These are phyloP conservation scores for Ectemnius lituratus DNA, from an alignment of 2,888 invertebrate genomes.

Conservation along the genomic window DNA sequence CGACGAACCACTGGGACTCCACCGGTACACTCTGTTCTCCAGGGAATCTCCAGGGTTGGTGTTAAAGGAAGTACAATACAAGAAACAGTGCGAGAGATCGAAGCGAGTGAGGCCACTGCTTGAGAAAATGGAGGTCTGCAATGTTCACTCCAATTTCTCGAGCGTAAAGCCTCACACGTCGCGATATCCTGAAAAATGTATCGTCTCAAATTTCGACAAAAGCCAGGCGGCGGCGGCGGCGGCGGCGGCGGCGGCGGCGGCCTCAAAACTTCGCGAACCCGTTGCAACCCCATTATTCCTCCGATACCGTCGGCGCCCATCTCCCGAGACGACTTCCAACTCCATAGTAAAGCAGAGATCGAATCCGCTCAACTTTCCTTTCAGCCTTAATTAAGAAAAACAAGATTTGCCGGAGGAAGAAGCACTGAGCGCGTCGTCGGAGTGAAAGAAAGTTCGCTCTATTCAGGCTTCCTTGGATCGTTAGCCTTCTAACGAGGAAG, in stretches of 20 bases:
- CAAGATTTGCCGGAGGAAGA: too few relatives aligned
- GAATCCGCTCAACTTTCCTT: not conserved
- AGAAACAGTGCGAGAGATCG: constrained; percentile 1
- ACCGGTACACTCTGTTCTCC: not conserved
- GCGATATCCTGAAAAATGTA: constrained; percentile 7
- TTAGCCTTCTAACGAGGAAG: too few relatives aligned
- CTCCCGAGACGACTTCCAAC: not conserved
- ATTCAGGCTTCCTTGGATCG: too few relatives aligned
- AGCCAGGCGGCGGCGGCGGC: too few relatives aligned
- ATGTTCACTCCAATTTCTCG: not conserved
- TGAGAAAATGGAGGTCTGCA: not conserved
- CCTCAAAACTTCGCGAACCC: not conserved
- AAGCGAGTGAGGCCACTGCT: not conserved
- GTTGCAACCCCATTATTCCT: constrained; percentile 4
- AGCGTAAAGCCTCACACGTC: not conserved
- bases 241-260: too few relatives aligned
- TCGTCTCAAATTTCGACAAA: not conserved
- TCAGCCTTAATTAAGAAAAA: not conserved
- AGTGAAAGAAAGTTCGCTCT: too few relatives aligned
- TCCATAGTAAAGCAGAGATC: not conserved
- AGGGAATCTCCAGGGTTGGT: not conserved
- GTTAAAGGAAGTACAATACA: constrained; percentile 20
- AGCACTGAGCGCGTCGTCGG: too few relatives aligned
- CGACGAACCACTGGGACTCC: too few relatives aligned
- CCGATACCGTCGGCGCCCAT: not conserved